A percentile compares a stretch with the other conserved stretches of the same genome.
Conservation (phyloP, 2,888 invertebrate species). For the Thera britannica region DNA sequence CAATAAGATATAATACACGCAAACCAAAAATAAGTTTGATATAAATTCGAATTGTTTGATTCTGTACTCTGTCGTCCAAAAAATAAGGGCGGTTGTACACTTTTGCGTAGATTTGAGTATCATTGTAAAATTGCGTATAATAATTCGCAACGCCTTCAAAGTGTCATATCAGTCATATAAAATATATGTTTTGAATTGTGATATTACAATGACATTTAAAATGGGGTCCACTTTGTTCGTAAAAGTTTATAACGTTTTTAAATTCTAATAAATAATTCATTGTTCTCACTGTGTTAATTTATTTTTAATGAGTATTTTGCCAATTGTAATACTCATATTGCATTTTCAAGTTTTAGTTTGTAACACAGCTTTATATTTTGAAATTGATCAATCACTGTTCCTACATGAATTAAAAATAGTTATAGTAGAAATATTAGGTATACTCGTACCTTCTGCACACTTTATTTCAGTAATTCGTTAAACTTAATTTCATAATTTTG, state of each 20-base stretch:
- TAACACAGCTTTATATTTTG: no score
- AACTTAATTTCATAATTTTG: no score
- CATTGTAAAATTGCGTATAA: slow-evolving; percentile 49
- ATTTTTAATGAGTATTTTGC: slow-evolving; percentile 16
- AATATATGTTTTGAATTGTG: slow-evolving; percentile 77
- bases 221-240: slow-evolving; percentile 67
- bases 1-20: slow-evolving; percentile 76
- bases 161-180: slow-evolving; percentile 84
- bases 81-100: slow-evolving; percentile 32
- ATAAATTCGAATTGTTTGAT: slow-evolving; percentile 32
- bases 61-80: slow-evolving; percentile 41
- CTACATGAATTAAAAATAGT: no score
- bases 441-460: no score
- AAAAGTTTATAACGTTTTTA: slow-evolving; percentile 51
- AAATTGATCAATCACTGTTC: no score
- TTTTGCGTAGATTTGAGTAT: slow-evolving; percentile 34
- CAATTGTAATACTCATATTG: neutral
- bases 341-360: no score
- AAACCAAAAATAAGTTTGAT: slow-evolving; percentile 30
- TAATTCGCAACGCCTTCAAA: slow-evolving; percentile 83
- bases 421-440: no score
- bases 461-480: no score
- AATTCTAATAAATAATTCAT: slow-evolving; percentile 54
- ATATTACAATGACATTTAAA: slow-evolving; percentile 57
- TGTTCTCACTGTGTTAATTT: slow-evolving; percentile 28